Percentiles rank a stretch among this genome's conserved stretches.
phyloP scores from a whole-genome alignment of 2,888 invertebrate genomes.

The Chrysopilus asiliformis region DNA sequence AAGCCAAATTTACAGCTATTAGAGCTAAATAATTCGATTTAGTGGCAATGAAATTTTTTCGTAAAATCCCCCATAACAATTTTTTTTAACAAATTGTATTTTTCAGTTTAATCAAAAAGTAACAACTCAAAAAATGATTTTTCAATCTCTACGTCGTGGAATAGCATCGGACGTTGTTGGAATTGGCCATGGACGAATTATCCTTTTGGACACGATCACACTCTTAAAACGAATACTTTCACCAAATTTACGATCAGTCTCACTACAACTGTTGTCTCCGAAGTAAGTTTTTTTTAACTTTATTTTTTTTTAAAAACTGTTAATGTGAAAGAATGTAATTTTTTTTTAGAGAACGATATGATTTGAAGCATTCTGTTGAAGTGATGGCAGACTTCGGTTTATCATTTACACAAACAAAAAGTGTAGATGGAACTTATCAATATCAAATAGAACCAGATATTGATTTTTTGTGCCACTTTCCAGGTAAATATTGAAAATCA shows the following conservation, averaged over 20 bases:
- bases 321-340: neutral
- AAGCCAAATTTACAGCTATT: too few species aligned
- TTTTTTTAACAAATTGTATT: neutral
- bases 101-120: slow-evolving; percentile 43
- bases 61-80: too few species aligned
- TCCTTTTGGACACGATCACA: slow-evolving; percentile 61
- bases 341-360: slow-evolving; percentile 33
- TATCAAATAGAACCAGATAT: slow-evolving; percentile 63
- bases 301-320: slow-evolving; percentile 9
- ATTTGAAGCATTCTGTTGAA: slow-evolving; percentile 56
- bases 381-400: slow-evolving; percentile 84
- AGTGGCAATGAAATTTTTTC: too few species aligned
- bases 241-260: slow-evolving; percentile 60
- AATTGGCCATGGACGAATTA: slow-evolving; percentile 31
- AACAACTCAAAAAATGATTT: slow-evolving; percentile 39
- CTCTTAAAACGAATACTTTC: slow-evolving; percentile 55
- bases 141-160: slow-evolving; percentile 47
- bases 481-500: slow-evolving; percentile 22
- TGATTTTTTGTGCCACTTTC: slow-evolving; percentile 40
- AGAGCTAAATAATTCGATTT: too few species aligned
- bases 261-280: slow-evolving; percentile 29
- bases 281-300: slow-evolving; percentile 22
- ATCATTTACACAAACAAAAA: slow-evolving; percentile 67
- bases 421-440: slow-evolving; percentile 61
- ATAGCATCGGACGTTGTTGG: slow-evolving; percentile 38